Percentiles rank a stretch among this genome's conserved stretches.
Conservation (phyloP, 2,797 vertebrate species). For the Odontamblyopus lacepedii region DNA sequence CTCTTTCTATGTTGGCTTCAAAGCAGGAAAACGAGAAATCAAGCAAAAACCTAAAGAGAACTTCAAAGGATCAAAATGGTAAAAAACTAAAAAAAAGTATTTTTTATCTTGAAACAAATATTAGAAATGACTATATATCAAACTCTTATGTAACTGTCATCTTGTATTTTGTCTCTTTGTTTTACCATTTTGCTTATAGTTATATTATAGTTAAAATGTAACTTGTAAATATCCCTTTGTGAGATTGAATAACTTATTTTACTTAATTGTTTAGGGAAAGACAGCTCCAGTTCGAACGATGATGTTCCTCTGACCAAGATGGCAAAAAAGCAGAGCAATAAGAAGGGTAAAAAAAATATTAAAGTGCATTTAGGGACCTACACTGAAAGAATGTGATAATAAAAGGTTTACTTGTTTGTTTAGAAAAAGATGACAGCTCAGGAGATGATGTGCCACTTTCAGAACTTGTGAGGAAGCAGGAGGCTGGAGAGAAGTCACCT, state of each 20-base stretch:
- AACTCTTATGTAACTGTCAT: too few relatives aligned
- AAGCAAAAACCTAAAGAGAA: not conserved
- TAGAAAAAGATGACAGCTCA: not conserved
- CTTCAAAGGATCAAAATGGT: slow-evolving; percentile 1
- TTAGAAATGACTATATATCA: too few relatives aligned
- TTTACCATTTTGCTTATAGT: not conserved
- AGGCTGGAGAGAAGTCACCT: not conserved
- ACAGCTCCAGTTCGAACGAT: not conserved
- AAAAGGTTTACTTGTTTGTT: not conserved
- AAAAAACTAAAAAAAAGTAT: not conserved
- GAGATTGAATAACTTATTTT: not conserved
- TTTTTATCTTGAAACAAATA: not conserved
- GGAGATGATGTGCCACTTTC: not conserved
- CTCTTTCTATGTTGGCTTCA: not conserved
- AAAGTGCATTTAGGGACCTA: not conserved
- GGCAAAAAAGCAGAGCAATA: not conserved
- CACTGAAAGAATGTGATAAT: not conserved
- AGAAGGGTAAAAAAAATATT: not conserved
- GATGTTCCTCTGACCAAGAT: not conserved
- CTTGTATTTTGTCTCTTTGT: too few relatives aligned
- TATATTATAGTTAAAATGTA: not conserved
- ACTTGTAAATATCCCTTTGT: too few relatives aligned
- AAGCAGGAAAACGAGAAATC: not conserved
- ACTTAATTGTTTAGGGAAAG: not conserved
- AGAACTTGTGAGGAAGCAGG: not conserved